phyloP scores from a whole-genome alignment of 2,113 vertebrate species.

The Catharus minimus region DNA sequence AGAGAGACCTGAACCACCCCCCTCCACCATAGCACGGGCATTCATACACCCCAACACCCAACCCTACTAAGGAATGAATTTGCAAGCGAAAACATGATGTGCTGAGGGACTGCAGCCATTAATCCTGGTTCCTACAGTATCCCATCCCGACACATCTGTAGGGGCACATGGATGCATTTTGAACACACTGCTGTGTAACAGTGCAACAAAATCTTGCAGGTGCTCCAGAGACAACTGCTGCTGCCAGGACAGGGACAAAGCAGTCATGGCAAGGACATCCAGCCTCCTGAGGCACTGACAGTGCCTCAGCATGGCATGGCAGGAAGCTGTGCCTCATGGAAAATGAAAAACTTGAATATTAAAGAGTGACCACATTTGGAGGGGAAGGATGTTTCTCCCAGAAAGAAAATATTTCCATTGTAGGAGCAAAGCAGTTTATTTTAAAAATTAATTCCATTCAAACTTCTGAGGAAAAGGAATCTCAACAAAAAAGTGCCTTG shows the following conservation, averaged over 20 bases:
- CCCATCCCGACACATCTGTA: rapidly evolving
- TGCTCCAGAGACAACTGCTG: neutral
- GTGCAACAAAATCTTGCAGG: neutral
- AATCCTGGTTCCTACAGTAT: neutral
- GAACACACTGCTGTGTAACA: neutral
- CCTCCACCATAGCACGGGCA: neutral
- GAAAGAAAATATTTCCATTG: neutral
- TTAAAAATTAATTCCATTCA: neutral
- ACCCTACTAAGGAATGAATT: neutral
- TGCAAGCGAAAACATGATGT: neutral
- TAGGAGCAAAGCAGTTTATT: neutral
- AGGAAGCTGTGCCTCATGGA: neutral
- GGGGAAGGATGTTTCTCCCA: neutral
- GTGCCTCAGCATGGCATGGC: neutral
- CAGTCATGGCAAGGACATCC: rapidly evolving
- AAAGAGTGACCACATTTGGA: neutral
- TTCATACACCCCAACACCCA: neutral
- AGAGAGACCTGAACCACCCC: neutral
- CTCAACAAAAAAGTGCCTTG: neutral
- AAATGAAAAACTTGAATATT: neutral
- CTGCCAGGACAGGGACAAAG: neutral
- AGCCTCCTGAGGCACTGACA: neutral
- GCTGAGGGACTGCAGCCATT: neutral
- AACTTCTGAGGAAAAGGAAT: neutral
- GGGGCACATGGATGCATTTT: neutral